Conservation (phyloP, 2,888 invertebrate genomes). For the Thera obeliscata region DNA sequence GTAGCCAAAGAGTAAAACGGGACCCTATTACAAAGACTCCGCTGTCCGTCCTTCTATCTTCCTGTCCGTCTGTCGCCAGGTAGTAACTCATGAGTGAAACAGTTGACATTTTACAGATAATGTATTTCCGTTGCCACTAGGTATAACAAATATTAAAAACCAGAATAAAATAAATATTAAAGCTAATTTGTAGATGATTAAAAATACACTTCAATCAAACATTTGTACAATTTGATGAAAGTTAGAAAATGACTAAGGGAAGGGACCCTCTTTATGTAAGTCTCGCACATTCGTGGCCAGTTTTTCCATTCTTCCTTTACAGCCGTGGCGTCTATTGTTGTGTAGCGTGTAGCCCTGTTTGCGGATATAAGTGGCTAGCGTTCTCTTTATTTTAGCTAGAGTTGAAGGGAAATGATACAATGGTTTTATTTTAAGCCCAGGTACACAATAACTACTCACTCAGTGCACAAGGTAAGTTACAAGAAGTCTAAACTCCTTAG, state of each 20-base stretch:
- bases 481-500: too few species aligned
- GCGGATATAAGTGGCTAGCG: conserved; percentile 24
- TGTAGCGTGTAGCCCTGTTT: conserved; percentile 14
- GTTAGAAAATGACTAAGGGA: background rate
- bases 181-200: too few species aligned
- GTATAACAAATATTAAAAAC: too few species aligned
- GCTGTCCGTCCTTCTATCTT: too few species aligned
- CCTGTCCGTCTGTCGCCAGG: too few species aligned
- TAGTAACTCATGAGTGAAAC: too few species aligned
- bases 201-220: background rate
- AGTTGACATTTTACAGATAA: too few species aligned
- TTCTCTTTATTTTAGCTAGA: conserved; percentile 7
- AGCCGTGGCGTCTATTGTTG: conserved; percentile 16
- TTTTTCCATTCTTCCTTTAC: conserved; percentile 16
- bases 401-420: conserved; percentile 24
- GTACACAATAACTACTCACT: background rate
- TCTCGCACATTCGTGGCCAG: conserved; percentile 7
- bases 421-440: conserved; percentile 18
- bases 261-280: conserved; percentile 1
- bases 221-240: background rate
- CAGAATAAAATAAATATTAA: too few species aligned
- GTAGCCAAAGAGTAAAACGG: too few species aligned
- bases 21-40: too few species aligned
- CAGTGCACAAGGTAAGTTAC: background rate
- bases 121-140: too few species aligned